Percentiles rank a stretch among this genome's conserved stretches.
phyloP scores from a whole-genome alignment of 2,797 vertebrate species.

The Enteromius treurensis region DNA sequence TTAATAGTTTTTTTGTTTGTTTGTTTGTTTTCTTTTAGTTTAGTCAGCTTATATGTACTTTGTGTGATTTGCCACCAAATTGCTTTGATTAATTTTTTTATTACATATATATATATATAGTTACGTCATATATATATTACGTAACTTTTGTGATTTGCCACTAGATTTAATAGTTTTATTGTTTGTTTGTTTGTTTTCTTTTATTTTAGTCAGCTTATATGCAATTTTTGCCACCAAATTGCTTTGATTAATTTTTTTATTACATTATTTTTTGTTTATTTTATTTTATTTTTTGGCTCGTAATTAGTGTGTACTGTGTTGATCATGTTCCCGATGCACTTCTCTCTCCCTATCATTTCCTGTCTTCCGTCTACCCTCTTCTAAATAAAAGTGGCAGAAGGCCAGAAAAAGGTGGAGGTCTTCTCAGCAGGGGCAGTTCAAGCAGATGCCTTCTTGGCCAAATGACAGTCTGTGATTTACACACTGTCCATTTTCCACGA shows the following conservation, averaged over 20 bases:
- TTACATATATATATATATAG: too few relatives aligned
- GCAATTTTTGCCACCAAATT: too few relatives aligned
- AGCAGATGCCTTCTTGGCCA: conserved; percentile 33
- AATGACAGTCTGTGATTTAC: conserved; percentile 50
- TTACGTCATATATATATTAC: too few relatives aligned
- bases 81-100: too few relatives aligned
- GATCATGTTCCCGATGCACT: conserved; percentile 10
- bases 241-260: too few relatives aligned
- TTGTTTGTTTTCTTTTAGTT: neutral
- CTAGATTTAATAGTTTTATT: too few relatives aligned
- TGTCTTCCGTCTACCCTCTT: conserved; percentile 12
- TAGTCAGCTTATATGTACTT: neutral
- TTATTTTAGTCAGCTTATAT: neutral
- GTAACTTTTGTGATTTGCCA: too few relatives aligned
- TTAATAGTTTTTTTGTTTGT: too few relatives aligned
- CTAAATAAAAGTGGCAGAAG: conserved; percentile 23
- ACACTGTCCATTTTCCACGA: conserved; percentile 54
- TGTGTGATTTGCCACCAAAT: too few relatives aligned
- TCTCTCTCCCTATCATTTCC: conserved; percentile 4
- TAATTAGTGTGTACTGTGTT: neutral
- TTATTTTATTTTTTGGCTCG: too few relatives aligned
- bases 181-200: too few relatives aligned
- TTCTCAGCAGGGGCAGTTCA: conserved; percentile 12
- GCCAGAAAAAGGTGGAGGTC: conserved; percentile 25
- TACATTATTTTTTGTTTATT: too few relatives aligned